Base-by-base conservation (phyloP, 2,888 invertebrate species). In the Xylota segnis region DNA sequence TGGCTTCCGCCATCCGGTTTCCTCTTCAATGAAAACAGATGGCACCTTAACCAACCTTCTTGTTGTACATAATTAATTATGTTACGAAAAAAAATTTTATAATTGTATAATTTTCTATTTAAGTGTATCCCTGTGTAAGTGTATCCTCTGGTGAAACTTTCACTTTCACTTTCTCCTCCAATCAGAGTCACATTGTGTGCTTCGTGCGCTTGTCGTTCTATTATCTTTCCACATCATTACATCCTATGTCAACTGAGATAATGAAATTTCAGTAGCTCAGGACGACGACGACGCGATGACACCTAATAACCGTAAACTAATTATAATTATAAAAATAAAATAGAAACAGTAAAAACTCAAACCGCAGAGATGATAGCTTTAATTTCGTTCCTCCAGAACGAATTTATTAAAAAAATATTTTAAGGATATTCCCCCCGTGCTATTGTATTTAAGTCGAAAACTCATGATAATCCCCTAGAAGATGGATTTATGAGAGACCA, bases 151-250 rank as follows among this genome's bases (percentile, higher is more conserved):
- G 54, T 74, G 59, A 61, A 72, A 81, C 47, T 72, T 79, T 65
- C 65, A 81, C 47, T 72, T 79, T 65, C 65, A 52, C 40, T 65
- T 65, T 72, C 65, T 12, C 14, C 52, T 47, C 14, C 14, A 52
- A 71, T 71, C 71, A 71, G 52, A 61, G 32, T 40, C 52, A 50
- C 29, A 68, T 27, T 29, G 37, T 37, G 9, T 6, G 6, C 2
- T 23, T 23, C 23, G 23, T 23, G 29, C 10, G 23, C n/a, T 29
- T 7, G 9, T 29, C 34, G 54, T 66, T 45, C 72, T 47, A 52
- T 65, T 72, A 83, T 83, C 52, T 79, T 75, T 79, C 79, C 68
- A 68, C 79, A 70, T 83, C 79, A 79, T 74, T 79, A 58, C 56
- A 50, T 79, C 43, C 70, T 74, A 68, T 78, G 74, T 79, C 83